Evolutionary conservation across 30 jellyfish, hydroid and myxozoan species (phyloP), one percentile per base, ranked within the genome.

Genomic region (Aurelia sp.): DNA sequence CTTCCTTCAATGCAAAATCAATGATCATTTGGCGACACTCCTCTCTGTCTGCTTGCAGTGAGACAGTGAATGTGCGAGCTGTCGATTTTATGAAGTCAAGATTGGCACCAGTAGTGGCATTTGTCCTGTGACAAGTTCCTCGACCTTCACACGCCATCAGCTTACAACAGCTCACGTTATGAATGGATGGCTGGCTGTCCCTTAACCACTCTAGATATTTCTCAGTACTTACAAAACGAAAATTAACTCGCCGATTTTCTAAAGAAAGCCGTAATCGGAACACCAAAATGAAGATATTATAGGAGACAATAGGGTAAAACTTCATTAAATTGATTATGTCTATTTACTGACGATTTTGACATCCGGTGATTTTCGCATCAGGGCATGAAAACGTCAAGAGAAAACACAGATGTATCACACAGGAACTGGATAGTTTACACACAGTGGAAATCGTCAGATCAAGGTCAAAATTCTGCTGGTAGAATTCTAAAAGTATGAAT

Each of bases 261-360:
- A 41, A 79, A 48, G 87, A 76, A 51, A 27, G 63, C 76, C 7
- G 67, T 77, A 61, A 77, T 60, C 70, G 77, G 79, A 50, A 79
- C 61, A 77, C 55, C 9, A 5, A 44, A 44, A 44, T 44, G 55
- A 44, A 1, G 55, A 44, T 44, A 44, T 0, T 44, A 72, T 15
- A n/a, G 38, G 38, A 57, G 69, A 74, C 86, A 74, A 74, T 52
- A 40, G 86, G 69, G 33, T n/a, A 59, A 59, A 59, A 18, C 13
- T 12, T 58, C 4, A 59, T 59, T 59, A 59, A 59, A n/a, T 59
- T 13, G 27, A 58, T 20, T 58, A 20, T n/a, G 27, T 59, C 33
- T 59, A 44, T 59, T 59, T 4, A 59, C 69, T 2, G 33, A 59
- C 24, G 33, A 13, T 18, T 59, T 21, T 59, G 33, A 59, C 69